Evolutionary conservation across 2,888 invertebrate genomes (phyloP).

Genomic region (Arctia plantaginis): DNA sequence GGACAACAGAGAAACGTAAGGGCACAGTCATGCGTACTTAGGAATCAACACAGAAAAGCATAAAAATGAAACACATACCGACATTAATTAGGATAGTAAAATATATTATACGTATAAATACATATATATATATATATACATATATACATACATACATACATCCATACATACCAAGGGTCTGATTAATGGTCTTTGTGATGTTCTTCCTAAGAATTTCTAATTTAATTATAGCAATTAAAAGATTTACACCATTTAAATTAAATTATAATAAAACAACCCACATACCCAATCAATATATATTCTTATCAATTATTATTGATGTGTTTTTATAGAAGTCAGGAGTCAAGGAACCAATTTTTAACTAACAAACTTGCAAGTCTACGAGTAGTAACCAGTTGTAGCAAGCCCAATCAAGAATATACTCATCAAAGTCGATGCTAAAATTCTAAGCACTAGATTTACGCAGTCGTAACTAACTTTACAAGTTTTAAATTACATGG

Average conservation of each 20-base stretch:
- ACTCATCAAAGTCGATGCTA: constrained; percentile 32
- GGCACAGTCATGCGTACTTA: no score
- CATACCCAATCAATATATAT: neutral
- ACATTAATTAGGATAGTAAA: no score
- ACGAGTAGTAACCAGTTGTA: no score
- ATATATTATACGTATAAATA: no score
- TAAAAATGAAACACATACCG: no score
- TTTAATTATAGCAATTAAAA: neutral
- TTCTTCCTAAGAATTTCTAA: neutral
- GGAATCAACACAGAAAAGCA: no score
- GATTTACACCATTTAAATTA: neutral
- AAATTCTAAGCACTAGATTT: constrained; percentile 30
- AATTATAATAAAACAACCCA: neutral
- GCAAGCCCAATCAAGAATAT: constrained; percentile 19
- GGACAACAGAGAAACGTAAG: no score
- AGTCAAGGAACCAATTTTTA: neutral
- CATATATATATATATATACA: no score
- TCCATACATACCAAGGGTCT: no score
- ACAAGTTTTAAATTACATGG: constrained; percentile 50
- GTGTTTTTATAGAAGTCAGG: neutral
- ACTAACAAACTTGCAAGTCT: constrained; percentile 14
- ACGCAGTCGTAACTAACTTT: constrained; percentile 27
- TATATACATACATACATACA: no score
- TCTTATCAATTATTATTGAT: neutral
- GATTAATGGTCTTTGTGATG: no score